Conservation (phyloP, 2,888 invertebrate species). For the Sipha maydis region DNA sequence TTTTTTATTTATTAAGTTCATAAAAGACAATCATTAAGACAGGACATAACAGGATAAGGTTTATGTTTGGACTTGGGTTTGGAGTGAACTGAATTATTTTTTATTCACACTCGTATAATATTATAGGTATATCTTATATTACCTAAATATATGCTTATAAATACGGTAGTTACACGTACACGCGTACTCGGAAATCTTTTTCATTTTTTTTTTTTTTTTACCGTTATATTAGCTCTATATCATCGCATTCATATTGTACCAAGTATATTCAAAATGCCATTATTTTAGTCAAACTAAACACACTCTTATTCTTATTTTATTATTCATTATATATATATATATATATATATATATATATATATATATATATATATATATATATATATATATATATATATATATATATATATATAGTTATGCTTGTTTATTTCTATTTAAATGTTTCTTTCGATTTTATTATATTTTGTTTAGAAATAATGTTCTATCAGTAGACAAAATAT, state of each 20-base stretch:
- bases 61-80: not conserved
- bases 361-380: too few relatives aligned
- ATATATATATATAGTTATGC: too few relatives aligned
- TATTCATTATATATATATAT: too few relatives aligned
- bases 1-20: not conserved
- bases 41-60: not conserved
- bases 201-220: not conserved
- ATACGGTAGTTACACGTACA: not conserved
- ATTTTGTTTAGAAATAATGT: too few relatives aligned
- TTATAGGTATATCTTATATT: not conserved
- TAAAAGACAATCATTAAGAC: not conserved
- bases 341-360: too few relatives aligned
- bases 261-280: conserved; percentile 17
- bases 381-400: too few relatives aligned
- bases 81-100: not conserved
- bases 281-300: conserved; percentile 32
- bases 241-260: conserved; percentile 17
- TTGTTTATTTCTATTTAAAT: not conserved
- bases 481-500: too few relatives aligned
- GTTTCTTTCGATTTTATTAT: too few relatives aligned
- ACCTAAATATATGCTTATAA: not conserved
- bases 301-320: not conserved
- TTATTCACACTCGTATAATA: too few relatives aligned
- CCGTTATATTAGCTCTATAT: conserved; percentile 8
- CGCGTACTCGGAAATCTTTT: too few relatives aligned